Percentiles rank a stretch among this genome's conserved stretches.
Evolutionary conservation across 2,797 vertebrate species (phyloP).

Genomic region (Scomberomorus guttatus): DNA sequence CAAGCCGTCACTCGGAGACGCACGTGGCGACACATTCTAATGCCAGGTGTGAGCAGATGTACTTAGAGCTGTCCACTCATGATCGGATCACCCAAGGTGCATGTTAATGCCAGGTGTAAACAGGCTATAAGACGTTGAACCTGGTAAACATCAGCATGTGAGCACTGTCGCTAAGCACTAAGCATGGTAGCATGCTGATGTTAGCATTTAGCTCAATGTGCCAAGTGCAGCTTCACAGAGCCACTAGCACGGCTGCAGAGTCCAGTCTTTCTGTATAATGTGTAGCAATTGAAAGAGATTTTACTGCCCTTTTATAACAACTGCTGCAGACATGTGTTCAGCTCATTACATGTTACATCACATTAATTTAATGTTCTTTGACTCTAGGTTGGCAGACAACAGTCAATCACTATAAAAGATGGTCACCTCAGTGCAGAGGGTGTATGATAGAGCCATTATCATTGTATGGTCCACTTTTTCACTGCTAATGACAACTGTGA

Average conservation of each 20-base stretch:
- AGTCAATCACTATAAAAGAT: constrained; percentile 36
- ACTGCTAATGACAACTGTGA: constrained; percentile 57
- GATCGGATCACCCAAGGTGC: too few species aligned
- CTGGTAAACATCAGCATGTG: not conserved
- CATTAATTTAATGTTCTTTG: constrained; percentile 40
- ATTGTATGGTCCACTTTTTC: constrained; percentile 31
- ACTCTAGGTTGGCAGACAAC: constrained; percentile 11
- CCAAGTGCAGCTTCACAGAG: not conserved
- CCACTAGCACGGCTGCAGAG: not conserved
- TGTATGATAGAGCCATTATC: constrained; percentile 56
- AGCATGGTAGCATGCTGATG: not conserved
- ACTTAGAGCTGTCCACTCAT: too few species aligned
- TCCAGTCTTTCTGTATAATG: constrained; percentile 8
- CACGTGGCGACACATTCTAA: too few species aligned
- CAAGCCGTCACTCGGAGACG: too few species aligned
- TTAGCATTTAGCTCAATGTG: constrained; percentile 6
- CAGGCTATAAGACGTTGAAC: too few species aligned
- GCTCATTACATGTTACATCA: constrained; percentile 29
- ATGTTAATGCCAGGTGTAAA: too few species aligned
- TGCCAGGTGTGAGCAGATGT: too few species aligned
- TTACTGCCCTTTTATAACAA: constrained; percentile 31
- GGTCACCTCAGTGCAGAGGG: constrained; percentile 11
- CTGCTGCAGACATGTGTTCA: constrained; percentile 21
- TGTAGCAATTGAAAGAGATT: constrained; percentile 11
- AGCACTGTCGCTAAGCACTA: not conserved